Conservation (phyloP, 2,888 invertebrate genomes). For the Argyresthia goedartella region DNA sequence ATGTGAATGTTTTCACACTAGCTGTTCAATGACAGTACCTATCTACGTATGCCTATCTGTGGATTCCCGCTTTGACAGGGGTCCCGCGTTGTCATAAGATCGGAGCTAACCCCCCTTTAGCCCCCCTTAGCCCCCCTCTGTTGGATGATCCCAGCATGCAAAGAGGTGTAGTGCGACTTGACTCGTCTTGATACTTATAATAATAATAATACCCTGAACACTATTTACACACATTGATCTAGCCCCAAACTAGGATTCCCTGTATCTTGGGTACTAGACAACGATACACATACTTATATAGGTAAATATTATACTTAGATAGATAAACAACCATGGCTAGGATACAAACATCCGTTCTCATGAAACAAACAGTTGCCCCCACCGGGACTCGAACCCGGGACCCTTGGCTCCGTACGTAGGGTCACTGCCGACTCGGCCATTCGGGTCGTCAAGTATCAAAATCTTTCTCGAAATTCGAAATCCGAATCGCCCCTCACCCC, state of each 20-base stretch:
- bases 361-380: background rate
- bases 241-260: too few species aligned
- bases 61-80: too few species aligned
- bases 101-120: background rate
- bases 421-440: too few species aligned
- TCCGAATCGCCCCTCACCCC: constrained; percentile 23
- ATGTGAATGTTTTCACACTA: background rate
- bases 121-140: background rate
- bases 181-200: background rate
- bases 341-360: too few species aligned
- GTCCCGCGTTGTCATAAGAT: background rate
- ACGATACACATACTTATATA: too few species aligned
- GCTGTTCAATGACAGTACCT: background rate
- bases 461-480: constrained; percentile 14
- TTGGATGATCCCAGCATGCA: background rate
- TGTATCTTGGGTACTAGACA: too few species aligned
- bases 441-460: constrained; percentile 38
- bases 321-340: too few species aligned
- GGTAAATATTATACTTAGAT: too few species aligned
- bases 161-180: background rate
- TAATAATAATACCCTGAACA: too few species aligned
- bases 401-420: background rate
- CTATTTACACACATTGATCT: too few species aligned
- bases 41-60: too few species aligned
- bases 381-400: background rate